phyloP scores from a whole-genome alignment of 2,113 vertebrate genomes.

The Pelecanoides urinatrix region DNA sequence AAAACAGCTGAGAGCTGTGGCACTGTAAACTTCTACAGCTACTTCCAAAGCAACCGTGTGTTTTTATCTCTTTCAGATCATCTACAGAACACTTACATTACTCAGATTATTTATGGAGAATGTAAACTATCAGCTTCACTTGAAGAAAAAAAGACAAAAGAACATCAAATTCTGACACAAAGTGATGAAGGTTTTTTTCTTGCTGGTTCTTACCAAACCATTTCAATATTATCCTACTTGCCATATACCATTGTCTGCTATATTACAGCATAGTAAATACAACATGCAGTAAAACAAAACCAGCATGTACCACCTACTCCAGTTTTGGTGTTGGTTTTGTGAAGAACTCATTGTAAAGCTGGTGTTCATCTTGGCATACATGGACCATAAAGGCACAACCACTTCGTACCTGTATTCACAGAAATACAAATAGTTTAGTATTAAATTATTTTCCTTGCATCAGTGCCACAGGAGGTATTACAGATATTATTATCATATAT shows the following conservation, averaged over 20 bases:
- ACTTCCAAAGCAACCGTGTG: background rate
- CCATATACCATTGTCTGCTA: background rate
- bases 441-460: background rate
- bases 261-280: background rate
- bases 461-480: background rate
- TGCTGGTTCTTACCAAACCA: background rate
- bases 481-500: background rate
- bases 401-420: slow-evolving; percentile 86
- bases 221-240: background rate
- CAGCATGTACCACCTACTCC: slow-evolving; percentile 83
- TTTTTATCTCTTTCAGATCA: background rate
- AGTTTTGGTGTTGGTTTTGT: slow-evolving; percentile 89
- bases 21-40: background rate
- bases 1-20: background rate
- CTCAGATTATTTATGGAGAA: background rate
- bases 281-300: background rate
- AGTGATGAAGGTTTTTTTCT: background rate
- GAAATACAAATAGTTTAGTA: background rate
- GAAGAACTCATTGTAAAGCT: slow-evolving; percentile 97
- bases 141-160: background rate
- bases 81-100: background rate
- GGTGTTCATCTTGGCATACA: slow-evolving; percentile 97
- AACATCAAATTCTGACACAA: background rate
- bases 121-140: background rate
- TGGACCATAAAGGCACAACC: slow-evolving; percentile 99